Conservation (phyloP, 2,113 vertebrate species). For the Ptilorrhoa leucosticta region DNA sequence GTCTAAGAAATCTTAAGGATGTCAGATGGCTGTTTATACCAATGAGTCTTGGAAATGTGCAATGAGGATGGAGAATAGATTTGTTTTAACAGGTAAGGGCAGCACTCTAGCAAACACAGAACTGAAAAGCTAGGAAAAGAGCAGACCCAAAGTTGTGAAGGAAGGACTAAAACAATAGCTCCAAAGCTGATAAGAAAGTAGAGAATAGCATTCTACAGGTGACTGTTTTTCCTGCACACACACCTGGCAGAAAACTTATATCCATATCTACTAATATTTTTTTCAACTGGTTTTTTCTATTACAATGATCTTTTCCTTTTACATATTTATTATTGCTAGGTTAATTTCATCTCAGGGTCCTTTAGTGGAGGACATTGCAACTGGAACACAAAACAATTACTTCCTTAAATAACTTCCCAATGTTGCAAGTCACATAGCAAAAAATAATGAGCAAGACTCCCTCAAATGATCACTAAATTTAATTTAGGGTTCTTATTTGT, state of each 20-base stretch:
- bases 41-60: background rate
- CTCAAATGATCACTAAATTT: background rate
- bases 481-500: background rate
- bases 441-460: background rate
- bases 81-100: background rate
- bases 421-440: background rate
- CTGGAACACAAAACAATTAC: background rate
- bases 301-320: background rate
- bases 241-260: background rate
- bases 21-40: background rate
- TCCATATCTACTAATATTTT: background rate
- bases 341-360: background rate
- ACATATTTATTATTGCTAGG: background rate
- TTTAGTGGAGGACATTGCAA: background rate
- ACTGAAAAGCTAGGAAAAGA: background rate
- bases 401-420: background rate
- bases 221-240: background rate
- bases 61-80: background rate
- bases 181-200: background rate
- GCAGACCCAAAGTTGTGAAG: background rate
- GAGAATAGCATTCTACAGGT: background rate
- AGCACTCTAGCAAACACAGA: background rate
- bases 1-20: background rate
- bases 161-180: background rate
- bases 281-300: background rate